Evolutionary conservation across 2,797 vertebrate genomes (phyloP), one percentile per base, ranked within the genome.

Genomic region (Cyclopterus lumpus): DNA sequence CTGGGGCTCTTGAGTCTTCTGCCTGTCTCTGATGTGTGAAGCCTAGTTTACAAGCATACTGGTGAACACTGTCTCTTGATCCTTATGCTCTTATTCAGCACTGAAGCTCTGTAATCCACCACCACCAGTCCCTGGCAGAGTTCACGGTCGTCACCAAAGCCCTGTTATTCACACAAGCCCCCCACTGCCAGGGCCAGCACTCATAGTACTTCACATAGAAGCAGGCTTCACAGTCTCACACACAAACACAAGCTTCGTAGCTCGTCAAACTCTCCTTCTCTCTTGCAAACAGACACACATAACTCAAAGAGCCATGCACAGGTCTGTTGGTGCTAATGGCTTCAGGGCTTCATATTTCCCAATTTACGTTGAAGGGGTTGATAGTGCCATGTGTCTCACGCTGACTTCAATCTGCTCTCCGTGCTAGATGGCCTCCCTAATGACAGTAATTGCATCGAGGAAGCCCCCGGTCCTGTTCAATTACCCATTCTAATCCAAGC

Each of bases 391-490:
- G 88, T 75, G 82, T 85, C 61, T 78, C 76, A 71, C 14, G 18
- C 71, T 73, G 70, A 73, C 73, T 84, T 80, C 75, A 68, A 86
- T 83, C 65, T 62, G 48, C 66, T 86, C 73, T 81, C 66, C 20
- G 4, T 73, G 77, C 81, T 71, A 84, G 73, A 89, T 81, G 65
- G 42, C 81, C 69, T 83, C 83, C 70, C 49, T 89, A 90, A 93
- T 93, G 91, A 88, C 82, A 88, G 77, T 91, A 88, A 92, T 89
- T 90, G 87, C 81, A 66, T 65, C 68, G 82, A 91, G 80, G 88
- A 92, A 89, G 88, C 85, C 87, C 84, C 85, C 72, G 55, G 86
- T 93, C 82, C 75, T 90, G 91, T 91, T 92, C 87, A 92, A 91
- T 93, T 94, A 91, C 77, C 81, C 80, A 76, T 82, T 75, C 71